Evolutionary conservation across 2,797 vertebrate genomes (phyloP).

Genomic region (Oreonectes daqikongensis): DNA sequence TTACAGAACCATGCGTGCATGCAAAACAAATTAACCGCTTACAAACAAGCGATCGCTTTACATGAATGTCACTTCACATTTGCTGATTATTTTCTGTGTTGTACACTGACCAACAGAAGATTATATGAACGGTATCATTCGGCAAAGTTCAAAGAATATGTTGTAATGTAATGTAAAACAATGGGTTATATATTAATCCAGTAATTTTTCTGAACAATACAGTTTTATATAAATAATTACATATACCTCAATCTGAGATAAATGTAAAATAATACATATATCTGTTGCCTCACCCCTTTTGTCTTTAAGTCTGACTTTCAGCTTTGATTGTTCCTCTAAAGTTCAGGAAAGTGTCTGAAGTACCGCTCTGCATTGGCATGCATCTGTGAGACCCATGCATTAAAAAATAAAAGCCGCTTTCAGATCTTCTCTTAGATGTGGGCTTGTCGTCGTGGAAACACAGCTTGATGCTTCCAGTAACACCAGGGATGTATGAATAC

Average conservation of each 20-base stretch:
- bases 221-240: too few species aligned
- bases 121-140: not conserved
- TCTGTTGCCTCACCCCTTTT: too few species aligned
- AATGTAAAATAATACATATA: too few species aligned
- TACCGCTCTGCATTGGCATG: not conserved
- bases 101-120: not conserved
- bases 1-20: not conserved
- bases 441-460: conserved; percentile 29
- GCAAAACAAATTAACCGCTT: not conserved
- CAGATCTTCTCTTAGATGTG: conserved; percentile 16
- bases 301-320: too few species aligned
- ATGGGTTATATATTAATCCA: too few species aligned
- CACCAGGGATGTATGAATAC: not conserved
- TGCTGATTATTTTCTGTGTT: not conserved
- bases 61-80: not conserved
- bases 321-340: not conserved
- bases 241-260: too few species aligned
- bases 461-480: conserved; percentile 10
- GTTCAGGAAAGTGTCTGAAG: not conserved
- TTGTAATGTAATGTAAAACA: too few species aligned
- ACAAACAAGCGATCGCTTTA: not conserved
- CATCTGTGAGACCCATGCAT: conserved; percentile 1
- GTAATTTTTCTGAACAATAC: too few species aligned
- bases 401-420: conserved; percentile 3
- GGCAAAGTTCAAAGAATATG: not conserved